Evolutionary conservation across 2,797 vertebrate species (phyloP).

Genomic region (Heterohyrax brucei): DNA sequence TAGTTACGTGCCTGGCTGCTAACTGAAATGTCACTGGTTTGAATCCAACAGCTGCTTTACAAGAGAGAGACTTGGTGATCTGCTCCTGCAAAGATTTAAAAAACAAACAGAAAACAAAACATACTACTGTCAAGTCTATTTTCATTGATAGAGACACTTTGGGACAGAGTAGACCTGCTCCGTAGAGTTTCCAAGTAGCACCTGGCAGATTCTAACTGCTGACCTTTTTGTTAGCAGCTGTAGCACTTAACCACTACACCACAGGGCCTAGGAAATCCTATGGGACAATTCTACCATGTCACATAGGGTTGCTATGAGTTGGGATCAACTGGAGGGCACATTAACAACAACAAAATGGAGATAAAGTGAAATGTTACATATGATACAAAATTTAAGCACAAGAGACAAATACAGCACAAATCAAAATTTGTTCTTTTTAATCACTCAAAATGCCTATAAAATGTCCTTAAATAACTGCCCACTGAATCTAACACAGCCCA

Average conservation of each 20-base stretch:
- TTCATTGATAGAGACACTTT: too few species aligned
- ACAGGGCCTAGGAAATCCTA: background rate
- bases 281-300: background rate
- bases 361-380: background rate
- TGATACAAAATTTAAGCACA: background rate
- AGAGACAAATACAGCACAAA: background rate
- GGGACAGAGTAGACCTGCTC: too few species aligned
- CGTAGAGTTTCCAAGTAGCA: too few species aligned
- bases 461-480: background rate
- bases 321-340: background rate
- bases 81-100: background rate
- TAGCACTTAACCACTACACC: too few species aligned
- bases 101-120: too few species aligned
- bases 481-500: background rate
- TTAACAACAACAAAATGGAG: background rate
- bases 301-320: background rate
- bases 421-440: slow-evolving; percentile 10
- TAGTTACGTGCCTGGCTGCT: too few species aligned
- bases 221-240: too few species aligned
- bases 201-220: too few species aligned
- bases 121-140: too few species aligned
- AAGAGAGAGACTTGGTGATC: background rate
- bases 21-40: too few species aligned
- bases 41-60: background rate
- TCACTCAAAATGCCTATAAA: slow-evolving; percentile 2